Percentiles rank a stretch among this genome's conserved stretches.
phyloP scores from a whole-genome alignment of 2,888 invertebrate species.

The Meliscaeva auricollis region DNA sequence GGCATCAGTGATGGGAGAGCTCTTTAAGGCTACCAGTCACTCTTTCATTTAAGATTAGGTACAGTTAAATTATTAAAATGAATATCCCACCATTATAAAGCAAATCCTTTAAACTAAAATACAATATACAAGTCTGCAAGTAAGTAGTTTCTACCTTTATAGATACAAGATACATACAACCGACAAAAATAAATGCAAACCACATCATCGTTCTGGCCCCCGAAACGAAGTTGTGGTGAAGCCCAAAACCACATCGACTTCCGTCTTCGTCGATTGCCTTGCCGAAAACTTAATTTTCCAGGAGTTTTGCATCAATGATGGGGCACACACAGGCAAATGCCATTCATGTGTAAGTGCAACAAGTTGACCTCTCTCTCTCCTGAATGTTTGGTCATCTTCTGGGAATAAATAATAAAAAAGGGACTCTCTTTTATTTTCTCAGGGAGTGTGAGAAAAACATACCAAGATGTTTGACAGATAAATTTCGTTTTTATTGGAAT shows the following conservation, averaged over 20 bases:
- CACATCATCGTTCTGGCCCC: slow-evolving; percentile 75
- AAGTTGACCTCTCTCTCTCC: slow-evolving; percentile 58
- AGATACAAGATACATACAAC: slow-evolving; percentile 21
- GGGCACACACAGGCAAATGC: slow-evolving; percentile 45
- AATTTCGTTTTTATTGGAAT: neutral
- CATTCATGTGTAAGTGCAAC: slow-evolving; percentile 47
- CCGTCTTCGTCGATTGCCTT: slow-evolving; percentile 74
- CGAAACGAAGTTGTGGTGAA: slow-evolving; percentile 71
- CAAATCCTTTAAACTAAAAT: slow-evolving; percentile 15
- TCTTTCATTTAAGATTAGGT: slow-evolving; percentile 30
- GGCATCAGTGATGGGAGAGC: slow-evolving; percentile 11
- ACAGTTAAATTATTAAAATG: slow-evolving; percentile 54
- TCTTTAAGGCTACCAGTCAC: slow-evolving; percentile 8
- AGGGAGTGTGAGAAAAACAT: slow-evolving; percentile 58
- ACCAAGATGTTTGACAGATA: slow-evolving; percentile 29
- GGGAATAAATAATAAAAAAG: slow-evolving; percentile 1
- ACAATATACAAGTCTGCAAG: slow-evolving; percentile 7
- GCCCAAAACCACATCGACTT: slow-evolving; percentile 76
- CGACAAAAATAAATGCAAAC: slow-evolving; percentile 73
- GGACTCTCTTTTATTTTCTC: neutral
- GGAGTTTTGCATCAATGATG: slow-evolving; percentile 63
- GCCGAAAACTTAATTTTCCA: slow-evolving; percentile 71
- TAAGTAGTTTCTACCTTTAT: neutral
- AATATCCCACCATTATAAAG: slow-evolving; percentile 33
- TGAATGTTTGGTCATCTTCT: slow-evolving; percentile 1